Conservation (phyloP, 1,140 invertebrate species). For the Heterodera schachtii region DNA sequence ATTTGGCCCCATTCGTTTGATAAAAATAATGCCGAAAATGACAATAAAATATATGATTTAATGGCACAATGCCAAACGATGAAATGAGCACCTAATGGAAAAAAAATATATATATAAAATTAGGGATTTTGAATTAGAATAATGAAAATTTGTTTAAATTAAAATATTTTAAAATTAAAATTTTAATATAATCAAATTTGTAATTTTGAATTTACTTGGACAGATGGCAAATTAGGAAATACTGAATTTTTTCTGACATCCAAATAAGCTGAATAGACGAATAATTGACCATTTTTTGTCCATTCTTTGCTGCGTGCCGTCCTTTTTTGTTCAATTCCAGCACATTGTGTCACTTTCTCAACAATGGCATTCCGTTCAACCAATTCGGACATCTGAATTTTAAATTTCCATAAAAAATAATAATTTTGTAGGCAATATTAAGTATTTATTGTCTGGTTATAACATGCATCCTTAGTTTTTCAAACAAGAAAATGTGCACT, state of each 20-base stretch:
- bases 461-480: no score
- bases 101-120: neutral
- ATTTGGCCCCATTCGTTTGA: neutral
- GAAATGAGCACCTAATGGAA: slow-evolving; percentile 15
- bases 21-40: slow-evolving; percentile 18
- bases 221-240: neutral
- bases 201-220: slow-evolving; percentile 14
- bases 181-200: neutral
- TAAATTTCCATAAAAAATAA: neutral
- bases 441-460: no score
- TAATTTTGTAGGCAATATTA: no score
- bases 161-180: no score
- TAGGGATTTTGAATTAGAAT: no score
- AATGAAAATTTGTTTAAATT: neutral
- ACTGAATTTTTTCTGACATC: slow-evolving; percentile 29
- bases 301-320: slow-evolving; percentile 13
- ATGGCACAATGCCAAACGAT: slow-evolving; percentile 22
- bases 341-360: slow-evolving; percentile 9
- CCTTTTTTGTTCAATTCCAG: neutral
- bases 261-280: slow-evolving; percentile 35
- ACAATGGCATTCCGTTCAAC: neutral
- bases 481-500: no score
- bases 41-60: slow-evolving; percentile 2
- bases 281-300: slow-evolving; percentile 27
- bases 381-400: slow-evolving; percentile 1